These are phyloP conservation scores for Polietes domitor DNA, from an alignment of 2,888 invertebrate genomes.

Conservation along the genomic window DNA sequence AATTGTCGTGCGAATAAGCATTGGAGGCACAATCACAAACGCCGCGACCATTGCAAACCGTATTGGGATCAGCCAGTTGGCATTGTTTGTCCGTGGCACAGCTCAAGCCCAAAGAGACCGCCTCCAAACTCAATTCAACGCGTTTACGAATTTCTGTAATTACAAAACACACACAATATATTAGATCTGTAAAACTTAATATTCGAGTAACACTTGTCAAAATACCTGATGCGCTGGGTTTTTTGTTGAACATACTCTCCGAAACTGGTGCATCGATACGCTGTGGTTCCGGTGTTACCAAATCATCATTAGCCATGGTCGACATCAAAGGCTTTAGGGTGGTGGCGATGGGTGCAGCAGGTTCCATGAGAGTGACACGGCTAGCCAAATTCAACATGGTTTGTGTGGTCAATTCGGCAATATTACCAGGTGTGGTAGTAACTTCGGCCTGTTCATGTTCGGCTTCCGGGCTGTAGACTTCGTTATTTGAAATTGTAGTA, in stretches of 20 bases:
- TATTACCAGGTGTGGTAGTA: slow-evolving; percentile 76
- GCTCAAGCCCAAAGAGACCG: slow-evolving; percentile 88
- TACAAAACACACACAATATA: background rate
- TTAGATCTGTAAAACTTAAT: background rate
- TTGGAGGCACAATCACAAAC: slow-evolving; percentile 88
- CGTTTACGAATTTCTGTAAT: slow-evolving; percentile 78
- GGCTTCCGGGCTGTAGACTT: slow-evolving; percentile 13
- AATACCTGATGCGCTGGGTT: slow-evolving; percentile 69
- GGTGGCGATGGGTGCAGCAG: slow-evolving; percentile 78
- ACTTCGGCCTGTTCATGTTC: slow-evolving; percentile 68
- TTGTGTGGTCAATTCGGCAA: slow-evolving; percentile 79
- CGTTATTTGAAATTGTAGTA: slow-evolving; percentile 69
- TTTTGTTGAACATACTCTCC: slow-evolving; percentile 63
- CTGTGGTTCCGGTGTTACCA: slow-evolving; percentile 72
- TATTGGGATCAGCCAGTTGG: slow-evolving; percentile 88
- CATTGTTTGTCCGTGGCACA: slow-evolving; percentile 91
- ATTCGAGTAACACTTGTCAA: background rate
- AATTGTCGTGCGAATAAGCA: slow-evolving; percentile 80
- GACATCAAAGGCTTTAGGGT: slow-evolving; percentile 75
- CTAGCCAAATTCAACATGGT: slow-evolving; percentile 79
- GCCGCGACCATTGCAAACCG: slow-evolving; percentile 84
- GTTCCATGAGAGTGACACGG: slow-evolving; percentile 82
- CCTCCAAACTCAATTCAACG: slow-evolving; percentile 79
- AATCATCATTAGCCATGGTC: slow-evolving; percentile 63
- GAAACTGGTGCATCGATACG: slow-evolving; percentile 53